phyloP scores from a whole-genome alignment of 2,888 invertebrate species.

The Sturmia bella region DNA sequence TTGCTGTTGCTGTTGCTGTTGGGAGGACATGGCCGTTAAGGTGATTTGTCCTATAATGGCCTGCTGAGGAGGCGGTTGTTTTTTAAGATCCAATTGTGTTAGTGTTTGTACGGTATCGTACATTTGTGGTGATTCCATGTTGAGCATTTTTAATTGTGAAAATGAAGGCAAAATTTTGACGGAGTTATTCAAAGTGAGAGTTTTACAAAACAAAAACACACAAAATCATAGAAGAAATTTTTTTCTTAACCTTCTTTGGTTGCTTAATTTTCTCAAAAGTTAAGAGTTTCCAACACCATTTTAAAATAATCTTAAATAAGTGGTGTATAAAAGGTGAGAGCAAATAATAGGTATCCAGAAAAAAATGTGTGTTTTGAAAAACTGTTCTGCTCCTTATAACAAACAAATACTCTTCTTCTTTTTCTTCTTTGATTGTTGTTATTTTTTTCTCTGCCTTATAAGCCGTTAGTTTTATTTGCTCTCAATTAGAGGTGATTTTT shows the following conservation, averaged over 20 bases:
- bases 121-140: constrained; percentile 83
- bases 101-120: constrained; percentile 82
- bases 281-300: constrained; percentile 53
- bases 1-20: constrained; percentile 72
- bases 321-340: not conserved
- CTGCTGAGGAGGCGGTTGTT: constrained; percentile 80
- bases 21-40: constrained; percentile 80
- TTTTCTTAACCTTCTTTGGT: not conserved
- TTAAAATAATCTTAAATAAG: constrained; percentile 19
- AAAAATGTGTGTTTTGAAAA: not conserved
- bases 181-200: constrained; percentile 46
- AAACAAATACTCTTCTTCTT: not conserved
- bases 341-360: too few species aligned
- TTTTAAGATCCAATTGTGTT: constrained; percentile 82
- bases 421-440: not conserved
- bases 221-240: constrained; percentile 12
- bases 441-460: not conserved
- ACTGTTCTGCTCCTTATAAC: not conserved
- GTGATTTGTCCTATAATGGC: constrained; percentile 81
- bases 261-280: not conserved
- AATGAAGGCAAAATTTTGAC: constrained; percentile 80
- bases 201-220: not conserved
- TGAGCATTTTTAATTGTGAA: constrained; percentile 79
- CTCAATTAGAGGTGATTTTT: not conserved
- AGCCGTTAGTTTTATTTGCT: not conserved